Evolutionary conservation across 2,113 vertebrate species (phyloP).

Genomic region (Campylomormyrus numenius): DNA sequence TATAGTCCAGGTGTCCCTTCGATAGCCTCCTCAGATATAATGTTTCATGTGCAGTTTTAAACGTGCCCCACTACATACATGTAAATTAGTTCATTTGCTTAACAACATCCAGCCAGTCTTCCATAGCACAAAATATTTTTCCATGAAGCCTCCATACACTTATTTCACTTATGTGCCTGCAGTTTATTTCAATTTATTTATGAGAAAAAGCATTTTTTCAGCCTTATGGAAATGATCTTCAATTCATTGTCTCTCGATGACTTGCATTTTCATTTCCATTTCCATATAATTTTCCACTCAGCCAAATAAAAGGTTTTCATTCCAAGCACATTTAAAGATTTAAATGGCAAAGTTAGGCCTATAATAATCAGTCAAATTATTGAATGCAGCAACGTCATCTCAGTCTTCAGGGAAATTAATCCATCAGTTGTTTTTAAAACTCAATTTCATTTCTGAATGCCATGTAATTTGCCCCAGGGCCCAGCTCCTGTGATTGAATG

Average conservation of each 20-base stretch:
- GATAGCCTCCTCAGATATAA: background rate
- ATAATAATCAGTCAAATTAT: background rate
- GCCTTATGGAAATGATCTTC: slow-evolving; percentile 9
- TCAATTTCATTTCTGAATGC: background rate
- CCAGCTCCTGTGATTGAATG: background rate
- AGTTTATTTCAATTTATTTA: background rate
- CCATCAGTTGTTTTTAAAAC: background rate
- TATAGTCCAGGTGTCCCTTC: background rate
- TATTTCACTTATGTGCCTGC: too few relatives aligned
- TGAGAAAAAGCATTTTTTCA: background rate
- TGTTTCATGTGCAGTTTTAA: slow-evolving; percentile 1
- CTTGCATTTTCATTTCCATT: slow-evolving; percentile 22
- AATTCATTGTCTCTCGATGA: background rate
- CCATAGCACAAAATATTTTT: background rate
- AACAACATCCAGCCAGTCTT: background rate
- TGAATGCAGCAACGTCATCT: background rate
- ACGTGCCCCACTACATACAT: background rate
- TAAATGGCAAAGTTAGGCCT: background rate
- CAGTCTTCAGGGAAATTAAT: background rate
- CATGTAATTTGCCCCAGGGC: background rate
- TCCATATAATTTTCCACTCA: slow-evolving; percentile 13
- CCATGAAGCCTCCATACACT: background rate
- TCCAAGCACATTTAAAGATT: slow-evolving; percentile 12
- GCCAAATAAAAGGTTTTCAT: slow-evolving; percentile 11
- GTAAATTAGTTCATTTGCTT: slow-evolving; percentile 17